Conservation (phyloP, 1,140 invertebrate species). For the Helicoverpa zea region DNA sequence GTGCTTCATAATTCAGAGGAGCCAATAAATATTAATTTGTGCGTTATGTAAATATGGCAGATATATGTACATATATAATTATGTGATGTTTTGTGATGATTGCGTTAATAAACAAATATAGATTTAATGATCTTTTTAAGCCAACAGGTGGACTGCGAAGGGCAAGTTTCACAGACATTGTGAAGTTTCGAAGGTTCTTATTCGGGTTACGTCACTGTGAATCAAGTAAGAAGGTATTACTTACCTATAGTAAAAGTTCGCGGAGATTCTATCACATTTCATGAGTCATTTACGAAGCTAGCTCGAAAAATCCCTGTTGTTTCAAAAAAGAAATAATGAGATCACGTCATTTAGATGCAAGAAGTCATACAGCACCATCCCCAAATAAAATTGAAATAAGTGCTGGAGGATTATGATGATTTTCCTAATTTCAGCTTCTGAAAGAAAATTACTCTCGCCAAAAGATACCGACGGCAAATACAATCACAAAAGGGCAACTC, state of each 20-base stretch:
- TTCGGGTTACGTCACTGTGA: too few relatives aligned
- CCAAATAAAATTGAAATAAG: too few relatives aligned
- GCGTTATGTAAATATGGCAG: conserved; percentile 34
- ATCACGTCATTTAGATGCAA: too few relatives aligned
- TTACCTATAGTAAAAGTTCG: too few relatives aligned
- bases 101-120: conserved; percentile 32
- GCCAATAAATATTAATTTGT: conserved; percentile 37
- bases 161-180: not conserved
- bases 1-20: conserved; percentile 16
- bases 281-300: too few relatives aligned
- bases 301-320: too few relatives aligned
- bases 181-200: not conserved
- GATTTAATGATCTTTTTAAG: not conserved
- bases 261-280: too few relatives aligned
- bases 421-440: not conserved
- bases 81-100: not conserved
- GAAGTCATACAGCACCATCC: too few relatives aligned
- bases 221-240: too few relatives aligned
- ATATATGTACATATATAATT: conserved; percentile 32
- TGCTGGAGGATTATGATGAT: too few relatives aligned
- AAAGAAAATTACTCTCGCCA: not conserved
- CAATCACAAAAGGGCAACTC: conserved; percentile 2
- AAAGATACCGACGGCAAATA: too few relatives aligned
- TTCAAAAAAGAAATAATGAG: too few relatives aligned
- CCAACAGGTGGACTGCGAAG: not conserved